Evolutionary conservation across 2,113 vertebrate species (phyloP).

Genomic region (Stigmatopora argus): DNA sequence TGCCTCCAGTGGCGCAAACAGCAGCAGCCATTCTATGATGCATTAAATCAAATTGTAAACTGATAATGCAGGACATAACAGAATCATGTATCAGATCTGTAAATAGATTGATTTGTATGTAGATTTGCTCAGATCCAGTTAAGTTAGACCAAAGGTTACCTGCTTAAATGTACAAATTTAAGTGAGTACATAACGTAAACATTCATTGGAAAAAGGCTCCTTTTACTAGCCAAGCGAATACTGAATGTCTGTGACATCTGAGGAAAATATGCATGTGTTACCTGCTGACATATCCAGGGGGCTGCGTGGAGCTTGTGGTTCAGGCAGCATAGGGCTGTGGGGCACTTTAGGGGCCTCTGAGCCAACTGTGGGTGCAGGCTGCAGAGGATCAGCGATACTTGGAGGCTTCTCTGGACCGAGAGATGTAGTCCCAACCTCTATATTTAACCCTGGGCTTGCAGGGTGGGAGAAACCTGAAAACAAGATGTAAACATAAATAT

Average conservation of each 20-base stretch:
- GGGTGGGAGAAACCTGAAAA: slow-evolving; percentile 60
- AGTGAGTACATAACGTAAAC: neutral
- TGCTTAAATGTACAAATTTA: too few relatives aligned
- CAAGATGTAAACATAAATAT: neutral
- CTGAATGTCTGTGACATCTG: neutral
- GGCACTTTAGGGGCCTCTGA: slow-evolving; percentile 36
- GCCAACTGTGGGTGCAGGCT: slow-evolving; percentile 18
- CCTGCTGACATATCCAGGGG: slow-evolving; percentile 56
- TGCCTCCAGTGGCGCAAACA: slow-evolving; percentile 16
- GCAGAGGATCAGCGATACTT: slow-evolving; percentile 50
- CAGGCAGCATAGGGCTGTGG: slow-evolving; percentile 48
- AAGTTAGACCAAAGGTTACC: too few relatives aligned
- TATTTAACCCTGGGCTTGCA: slow-evolving; percentile 18
- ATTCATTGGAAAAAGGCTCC: neutral
- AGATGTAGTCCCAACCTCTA: slow-evolving; percentile 48
- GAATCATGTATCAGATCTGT: too few relatives aligned
- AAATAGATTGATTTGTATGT: too few relatives aligned
- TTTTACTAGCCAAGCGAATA: neutral
- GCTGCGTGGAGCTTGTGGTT: slow-evolving; percentile 54
- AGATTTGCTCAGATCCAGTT: too few relatives aligned
- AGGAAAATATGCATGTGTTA: slow-evolving; percentile 21
- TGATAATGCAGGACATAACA: too few relatives aligned
- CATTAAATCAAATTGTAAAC: too few relatives aligned
- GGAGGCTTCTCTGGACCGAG: slow-evolving; percentile 46
- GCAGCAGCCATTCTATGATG: too few relatives aligned